Conservation (phyloP, 2,888 invertebrate genomes). For the Copidosoma aretas region DNA sequence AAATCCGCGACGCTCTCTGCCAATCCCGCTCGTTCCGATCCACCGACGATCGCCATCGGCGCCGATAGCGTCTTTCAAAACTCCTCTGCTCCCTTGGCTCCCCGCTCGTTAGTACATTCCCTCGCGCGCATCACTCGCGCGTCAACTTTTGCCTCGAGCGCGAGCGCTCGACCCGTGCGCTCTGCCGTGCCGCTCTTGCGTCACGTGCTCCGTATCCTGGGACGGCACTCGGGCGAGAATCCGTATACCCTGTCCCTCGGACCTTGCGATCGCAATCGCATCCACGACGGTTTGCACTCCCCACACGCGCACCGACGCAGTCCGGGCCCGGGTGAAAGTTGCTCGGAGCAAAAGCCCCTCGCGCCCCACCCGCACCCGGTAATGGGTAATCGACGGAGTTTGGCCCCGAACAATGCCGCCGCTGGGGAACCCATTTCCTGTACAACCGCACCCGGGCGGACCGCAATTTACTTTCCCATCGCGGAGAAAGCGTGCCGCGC, state of each 20-base stretch:
- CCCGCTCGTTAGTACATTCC: too few species aligned
- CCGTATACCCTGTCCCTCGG: too few species aligned
- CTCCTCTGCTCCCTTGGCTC: too few species aligned
- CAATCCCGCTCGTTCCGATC: too few species aligned
- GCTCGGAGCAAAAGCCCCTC: constrained; percentile 49
- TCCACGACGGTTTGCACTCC: not conserved
- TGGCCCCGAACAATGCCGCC: not conserved
- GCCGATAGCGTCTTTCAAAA: too few species aligned
- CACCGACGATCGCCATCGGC: too few species aligned
- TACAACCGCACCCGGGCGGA: not conserved
- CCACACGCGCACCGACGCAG: constrained; percentile 51
- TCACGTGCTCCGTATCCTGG: not conserved
- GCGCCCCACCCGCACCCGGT: too few species aligned
- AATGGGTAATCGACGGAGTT: constrained; percentile 48
- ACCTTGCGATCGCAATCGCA: not conserved
- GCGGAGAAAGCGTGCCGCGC: constrained; percentile 1
- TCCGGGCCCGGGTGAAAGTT: constrained; percentile 58
- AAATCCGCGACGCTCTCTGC: too few species aligned
- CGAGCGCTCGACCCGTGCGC: too few species aligned
- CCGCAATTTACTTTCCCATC: constrained; percentile 28
- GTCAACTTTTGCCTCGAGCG: too few species aligned
- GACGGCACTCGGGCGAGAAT: not conserved
- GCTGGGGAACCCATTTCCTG: constrained; percentile 17
- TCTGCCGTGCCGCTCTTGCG: not conserved
- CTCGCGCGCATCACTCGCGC: too few species aligned